Evolutionary conservation across 1,140 invertebrate genomes (phyloP).

Genomic region (Musca domestica): DNA sequence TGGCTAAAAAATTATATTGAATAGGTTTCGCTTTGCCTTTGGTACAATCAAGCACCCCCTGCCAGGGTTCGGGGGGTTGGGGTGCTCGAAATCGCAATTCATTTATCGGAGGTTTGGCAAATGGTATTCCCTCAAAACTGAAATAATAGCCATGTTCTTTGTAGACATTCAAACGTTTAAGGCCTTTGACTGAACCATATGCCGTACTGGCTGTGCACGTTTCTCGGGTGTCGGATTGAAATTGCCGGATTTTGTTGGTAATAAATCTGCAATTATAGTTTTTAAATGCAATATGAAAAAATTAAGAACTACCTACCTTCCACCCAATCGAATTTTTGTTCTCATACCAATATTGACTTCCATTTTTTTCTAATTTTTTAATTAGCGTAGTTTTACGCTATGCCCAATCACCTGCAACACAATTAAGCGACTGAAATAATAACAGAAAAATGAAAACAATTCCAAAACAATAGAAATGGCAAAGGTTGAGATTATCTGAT

Average conservation of each 20-base stretch:
- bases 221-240: slow-evolving; percentile 45
- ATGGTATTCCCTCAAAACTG: slow-evolving; percentile 59
- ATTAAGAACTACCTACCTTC: no score
- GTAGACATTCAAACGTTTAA: slow-evolving; percentile 39
- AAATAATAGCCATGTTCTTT: slow-evolving; percentile 41
- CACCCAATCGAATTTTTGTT: no score
- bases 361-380: no score
- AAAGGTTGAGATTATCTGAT: no score
- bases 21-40: slow-evolving; percentile 51
- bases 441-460: no score
- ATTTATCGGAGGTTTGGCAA: slow-evolving; percentile 59
- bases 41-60: slow-evolving; percentile 37
- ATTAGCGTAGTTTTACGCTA: no score
- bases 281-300: no score
- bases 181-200: slow-evolving; percentile 43
- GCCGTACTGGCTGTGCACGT: slow-evolving; percentile 38
- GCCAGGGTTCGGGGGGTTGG: slow-evolving; percentile 44
- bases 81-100: slow-evolving; percentile 58
- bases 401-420: no score
- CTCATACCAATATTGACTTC: no score
- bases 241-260: slow-evolving; percentile 46
- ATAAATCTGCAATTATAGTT: slow-evolving; percentile 35
- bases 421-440: no score
- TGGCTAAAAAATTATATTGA: slow-evolving; percentile 44
- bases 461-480: no score